Percentiles rank a stretch among this genome's conserved stretches.
phyloP scores from a whole-genome alignment of 35 echinoderm and acorn worm species.

The Amphiura filiformis region DNA sequence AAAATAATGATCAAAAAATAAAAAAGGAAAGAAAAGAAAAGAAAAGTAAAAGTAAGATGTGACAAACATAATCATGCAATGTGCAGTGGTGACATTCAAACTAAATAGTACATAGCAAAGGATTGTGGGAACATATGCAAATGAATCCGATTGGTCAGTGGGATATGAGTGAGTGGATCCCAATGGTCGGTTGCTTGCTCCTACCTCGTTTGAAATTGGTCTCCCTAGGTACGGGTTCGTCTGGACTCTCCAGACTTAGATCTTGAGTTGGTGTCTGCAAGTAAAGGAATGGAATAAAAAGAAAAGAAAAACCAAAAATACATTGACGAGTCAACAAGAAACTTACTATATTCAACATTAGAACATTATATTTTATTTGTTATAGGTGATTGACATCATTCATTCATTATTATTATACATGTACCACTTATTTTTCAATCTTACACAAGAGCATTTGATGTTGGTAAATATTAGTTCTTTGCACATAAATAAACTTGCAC shows the following conservation, averaged over 20 bases:
- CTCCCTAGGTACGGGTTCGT: constrained; percentile 23
- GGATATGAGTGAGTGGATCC: too few species aligned
- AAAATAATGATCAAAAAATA: neutral
- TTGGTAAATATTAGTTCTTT: neutral
- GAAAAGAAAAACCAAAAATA: neutral
- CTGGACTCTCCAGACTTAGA: constrained; percentile 21
- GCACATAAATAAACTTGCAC: too few species aligned
- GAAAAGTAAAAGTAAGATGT: too few species aligned
- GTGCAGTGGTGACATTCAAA: too few species aligned
- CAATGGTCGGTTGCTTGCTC: too few species aligned
- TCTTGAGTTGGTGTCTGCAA: constrained; percentile 48
- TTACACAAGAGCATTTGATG: neutral
- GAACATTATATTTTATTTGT: neutral
- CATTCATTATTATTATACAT: neutral
- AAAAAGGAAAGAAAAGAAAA: too few species aligned
- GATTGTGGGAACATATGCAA: too few species aligned
- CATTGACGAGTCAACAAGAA: neutral
- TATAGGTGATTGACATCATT: neutral
- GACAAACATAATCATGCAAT: too few species aligned
- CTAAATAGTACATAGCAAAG: too few species aligned
- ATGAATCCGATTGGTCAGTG: too few species aligned
- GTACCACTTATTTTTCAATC: neutral
- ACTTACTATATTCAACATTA: neutral
- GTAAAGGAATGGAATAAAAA: neutral
- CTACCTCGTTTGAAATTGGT: constrained; percentile 55